These are phyloP conservation scores for Sericinus montela DNA, from an alignment of 2,888 invertebrate species.

Conservation along the genomic window DNA sequence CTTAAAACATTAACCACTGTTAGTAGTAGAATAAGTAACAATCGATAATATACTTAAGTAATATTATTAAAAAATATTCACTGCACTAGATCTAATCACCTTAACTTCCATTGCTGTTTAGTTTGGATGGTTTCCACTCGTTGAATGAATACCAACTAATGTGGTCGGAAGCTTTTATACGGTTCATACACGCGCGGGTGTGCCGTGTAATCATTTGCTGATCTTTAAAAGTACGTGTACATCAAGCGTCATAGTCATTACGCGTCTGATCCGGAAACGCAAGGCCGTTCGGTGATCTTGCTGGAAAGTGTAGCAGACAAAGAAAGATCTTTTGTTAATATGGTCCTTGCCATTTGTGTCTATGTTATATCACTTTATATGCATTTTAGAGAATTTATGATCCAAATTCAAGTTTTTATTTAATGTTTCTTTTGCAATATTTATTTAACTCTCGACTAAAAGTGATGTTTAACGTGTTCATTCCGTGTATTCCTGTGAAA, in stretches of 20 bases:
- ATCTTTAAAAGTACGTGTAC: slow-evolving; percentile 52
- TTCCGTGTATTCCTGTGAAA: no score
- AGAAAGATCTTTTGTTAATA: slow-evolving; percentile 21
- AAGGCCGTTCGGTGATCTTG: slow-evolving; percentile 35
- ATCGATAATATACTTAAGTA: not conserved
- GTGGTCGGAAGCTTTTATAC: slow-evolving; percentile 59
- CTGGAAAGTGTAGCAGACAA: slow-evolving; percentile 25
- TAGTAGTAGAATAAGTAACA: not conserved
- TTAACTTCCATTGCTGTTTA: slow-evolving; percentile 68
- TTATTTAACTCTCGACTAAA: no score
- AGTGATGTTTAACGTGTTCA: no score
- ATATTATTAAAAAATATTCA: slow-evolving; percentile 16
- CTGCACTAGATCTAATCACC: slow-evolving; percentile 48
- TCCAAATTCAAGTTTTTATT: no score
- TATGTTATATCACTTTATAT: no score
- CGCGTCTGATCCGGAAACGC: slow-evolving; percentile 42
- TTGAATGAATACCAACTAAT: slow-evolving; percentile 57
- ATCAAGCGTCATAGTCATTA: slow-evolving; percentile 27
- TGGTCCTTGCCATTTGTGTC: no score
- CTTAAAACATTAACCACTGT: no score
- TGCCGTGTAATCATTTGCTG: slow-evolving; percentile 52
- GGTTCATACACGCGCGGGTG: slow-evolving; percentile 56
- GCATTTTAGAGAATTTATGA: no score
- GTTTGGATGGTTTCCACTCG: slow-evolving; percentile 54
- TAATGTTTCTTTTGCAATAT: no score